These are phyloP conservation scores for Acronicta psi DNA, from an alignment of 2,888 invertebrate genomes.

Conservation along the genomic window DNA sequence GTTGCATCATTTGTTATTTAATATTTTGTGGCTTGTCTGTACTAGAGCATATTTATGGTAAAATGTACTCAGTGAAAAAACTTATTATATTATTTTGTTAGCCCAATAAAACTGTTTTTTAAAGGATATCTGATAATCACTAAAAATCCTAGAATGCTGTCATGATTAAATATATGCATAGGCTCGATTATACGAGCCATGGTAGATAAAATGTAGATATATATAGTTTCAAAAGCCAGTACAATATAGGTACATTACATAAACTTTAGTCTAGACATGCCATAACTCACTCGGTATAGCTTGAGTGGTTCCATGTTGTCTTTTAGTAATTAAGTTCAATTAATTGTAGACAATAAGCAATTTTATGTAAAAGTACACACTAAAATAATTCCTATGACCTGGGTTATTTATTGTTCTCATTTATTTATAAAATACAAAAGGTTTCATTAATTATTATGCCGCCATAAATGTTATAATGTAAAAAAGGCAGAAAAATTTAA, in stretches of 20 bases:
- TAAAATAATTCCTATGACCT: conserved; percentile 8
- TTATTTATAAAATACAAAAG: background rate
- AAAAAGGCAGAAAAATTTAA: background rate
- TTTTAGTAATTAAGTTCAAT: conserved; percentile 41
- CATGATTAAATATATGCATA: no score
- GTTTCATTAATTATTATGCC: background rate
- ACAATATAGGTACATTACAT: no score
- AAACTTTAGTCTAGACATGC: conserved; percentile 6
- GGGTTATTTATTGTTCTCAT: conserved; percentile 22
- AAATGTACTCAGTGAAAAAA: no score
- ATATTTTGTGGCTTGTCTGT: conserved; percentile 8
- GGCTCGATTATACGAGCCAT: no score
- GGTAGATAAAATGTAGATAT: no score
- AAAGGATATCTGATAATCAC: no score
- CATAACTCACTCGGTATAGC: conserved; percentile 3
- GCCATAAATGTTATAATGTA: background rate
- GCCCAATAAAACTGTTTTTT: no score
- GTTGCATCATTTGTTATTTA: conserved; percentile 7
- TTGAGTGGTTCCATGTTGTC: conserved; percentile 22
- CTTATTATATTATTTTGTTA: no score
- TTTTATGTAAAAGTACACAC: conserved; percentile 38
- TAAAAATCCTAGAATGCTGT: no score
- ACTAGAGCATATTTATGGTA: background rate
- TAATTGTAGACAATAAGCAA: conserved; percentile 28
- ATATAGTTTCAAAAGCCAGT: no score